phyloP scores from a whole-genome alignment of 1,140 invertebrate species.

The Bilobella aurantiaca region DNA sequence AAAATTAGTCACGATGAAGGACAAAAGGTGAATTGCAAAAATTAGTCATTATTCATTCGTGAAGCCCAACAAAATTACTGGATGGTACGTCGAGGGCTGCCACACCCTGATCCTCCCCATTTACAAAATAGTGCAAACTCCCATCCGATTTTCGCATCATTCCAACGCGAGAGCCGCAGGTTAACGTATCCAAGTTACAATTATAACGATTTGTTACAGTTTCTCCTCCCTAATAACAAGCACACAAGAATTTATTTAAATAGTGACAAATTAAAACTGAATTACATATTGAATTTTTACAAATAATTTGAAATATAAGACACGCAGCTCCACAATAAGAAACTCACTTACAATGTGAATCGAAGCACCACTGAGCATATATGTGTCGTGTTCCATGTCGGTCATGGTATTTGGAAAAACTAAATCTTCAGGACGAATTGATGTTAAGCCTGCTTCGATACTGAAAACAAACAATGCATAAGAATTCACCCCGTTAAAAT shows the following conservation, averaged over 20 bases:
- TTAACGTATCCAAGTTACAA: constrained; percentile 68
- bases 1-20: not conserved
- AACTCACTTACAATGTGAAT: constrained; percentile 42
- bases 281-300: too few species aligned
- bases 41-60: not conserved
- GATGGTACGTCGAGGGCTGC: constrained; percentile 70
- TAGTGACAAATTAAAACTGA: too few species aligned
- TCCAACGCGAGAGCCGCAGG: constrained; percentile 64
- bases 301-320: too few species aligned
- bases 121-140: constrained; percentile 77
- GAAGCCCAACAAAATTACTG: constrained; percentile 44
- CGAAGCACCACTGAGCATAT: constrained; percentile 74
- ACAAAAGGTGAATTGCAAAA: not conserved
- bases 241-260: too few species aligned
- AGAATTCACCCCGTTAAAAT: constrained; percentile 14
- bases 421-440: constrained; percentile 74
- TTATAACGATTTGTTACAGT: constrained; percentile 70
- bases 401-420: constrained; percentile 81
- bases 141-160: constrained; percentile 77
- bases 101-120: constrained; percentile 79
- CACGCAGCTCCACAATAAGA: too few species aligned
- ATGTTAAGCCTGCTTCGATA: constrained; percentile 56
- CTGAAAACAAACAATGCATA: constrained; percentile 6
- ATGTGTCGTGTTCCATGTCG: constrained; percentile 81
- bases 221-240: constrained; percentile 65